Conservation (phyloP, 2,113 vertebrate species). For the Cygnus buccinator region DNA sequence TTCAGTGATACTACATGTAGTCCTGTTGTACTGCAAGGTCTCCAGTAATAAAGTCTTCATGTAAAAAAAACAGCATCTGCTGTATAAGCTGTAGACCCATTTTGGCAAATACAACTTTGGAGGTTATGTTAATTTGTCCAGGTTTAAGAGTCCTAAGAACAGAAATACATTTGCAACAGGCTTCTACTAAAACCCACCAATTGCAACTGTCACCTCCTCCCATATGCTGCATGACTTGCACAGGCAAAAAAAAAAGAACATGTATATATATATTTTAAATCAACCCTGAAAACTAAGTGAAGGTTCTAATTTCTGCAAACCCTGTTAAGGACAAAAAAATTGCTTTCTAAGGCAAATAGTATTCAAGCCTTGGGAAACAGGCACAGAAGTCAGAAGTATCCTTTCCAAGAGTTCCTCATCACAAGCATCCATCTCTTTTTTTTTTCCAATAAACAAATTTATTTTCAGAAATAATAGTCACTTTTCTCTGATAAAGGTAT, state of each 20-base stretch:
- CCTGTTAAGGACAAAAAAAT: not conserved
- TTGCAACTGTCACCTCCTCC: not conserved
- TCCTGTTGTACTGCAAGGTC: accelerated
- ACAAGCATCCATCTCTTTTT: not conserved
- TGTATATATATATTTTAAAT: no score
- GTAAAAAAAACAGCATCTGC: not conserved
- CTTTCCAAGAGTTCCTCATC: not conserved
- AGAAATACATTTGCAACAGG: not conserved
- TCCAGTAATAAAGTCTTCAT: not conserved
- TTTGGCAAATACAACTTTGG: not conserved
- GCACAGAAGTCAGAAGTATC: not conserved
- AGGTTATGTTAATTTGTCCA: not conserved
- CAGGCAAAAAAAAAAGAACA: not conserved
- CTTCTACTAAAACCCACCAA: not conserved
- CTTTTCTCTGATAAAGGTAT: not conserved
- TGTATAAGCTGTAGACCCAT: not conserved
- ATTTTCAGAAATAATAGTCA: not conserved
- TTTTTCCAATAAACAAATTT: not conserved
- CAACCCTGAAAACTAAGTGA: not conserved
- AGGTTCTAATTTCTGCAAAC: not conserved
- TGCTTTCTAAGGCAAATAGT: not conserved
- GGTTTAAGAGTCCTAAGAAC: not conserved
- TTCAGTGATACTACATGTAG: not conserved
- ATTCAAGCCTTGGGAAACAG: not conserved
- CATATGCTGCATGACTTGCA: not conserved